A percentile compares a stretch with the other conserved stretches of the same genome.
Conservation (phyloP, 2,888 invertebrate species). For the Scrobipalpa atriplicella region DNA sequence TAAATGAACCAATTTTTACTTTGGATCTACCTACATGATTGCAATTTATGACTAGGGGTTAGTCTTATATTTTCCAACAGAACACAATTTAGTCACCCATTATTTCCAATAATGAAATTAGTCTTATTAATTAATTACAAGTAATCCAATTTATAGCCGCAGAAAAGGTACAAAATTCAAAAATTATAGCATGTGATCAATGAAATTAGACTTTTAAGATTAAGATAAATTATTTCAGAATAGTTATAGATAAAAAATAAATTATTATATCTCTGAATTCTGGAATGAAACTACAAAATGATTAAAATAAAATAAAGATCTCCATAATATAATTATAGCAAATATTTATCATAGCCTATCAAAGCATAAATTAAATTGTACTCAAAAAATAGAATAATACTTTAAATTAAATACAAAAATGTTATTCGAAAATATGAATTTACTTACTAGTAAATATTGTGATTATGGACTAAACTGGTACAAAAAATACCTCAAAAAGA, state of each 20-base stretch:
- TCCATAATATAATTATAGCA: conserved; percentile 8
- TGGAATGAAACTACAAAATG: conserved; percentile 9
- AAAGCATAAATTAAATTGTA: neutral
- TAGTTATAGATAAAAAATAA: neutral
- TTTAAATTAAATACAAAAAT: neutral
- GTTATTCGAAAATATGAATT: no score
- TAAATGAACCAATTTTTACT: conserved; percentile 15
- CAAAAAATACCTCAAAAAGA: no score
- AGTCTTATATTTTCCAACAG: conserved; percentile 46
- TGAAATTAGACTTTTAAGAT: neutral
- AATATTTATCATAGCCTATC: neutral
- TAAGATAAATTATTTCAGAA: neutral
- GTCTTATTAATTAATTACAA: conserved; percentile 29
- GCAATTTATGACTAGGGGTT: conserved; percentile 59
- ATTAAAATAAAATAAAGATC: neutral
- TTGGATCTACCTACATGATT: conserved; percentile 26
- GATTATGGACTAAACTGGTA: no score
- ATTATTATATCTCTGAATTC: conserved; percentile 1
- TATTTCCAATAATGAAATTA: conserved; percentile 14
- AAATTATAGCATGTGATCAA: conserved; percentile 3
- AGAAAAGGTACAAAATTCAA: conserved; percentile 30
- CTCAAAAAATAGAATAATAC: neutral
- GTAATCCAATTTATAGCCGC: conserved; percentile 27
- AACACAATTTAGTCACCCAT: conserved; percentile 26
- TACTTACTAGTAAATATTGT: no score